Evolutionary conservation across 2,113 vertebrate genomes (phyloP), one percentile per base, ranked within the genome.

Genomic region (Piprites chloris): DNA sequence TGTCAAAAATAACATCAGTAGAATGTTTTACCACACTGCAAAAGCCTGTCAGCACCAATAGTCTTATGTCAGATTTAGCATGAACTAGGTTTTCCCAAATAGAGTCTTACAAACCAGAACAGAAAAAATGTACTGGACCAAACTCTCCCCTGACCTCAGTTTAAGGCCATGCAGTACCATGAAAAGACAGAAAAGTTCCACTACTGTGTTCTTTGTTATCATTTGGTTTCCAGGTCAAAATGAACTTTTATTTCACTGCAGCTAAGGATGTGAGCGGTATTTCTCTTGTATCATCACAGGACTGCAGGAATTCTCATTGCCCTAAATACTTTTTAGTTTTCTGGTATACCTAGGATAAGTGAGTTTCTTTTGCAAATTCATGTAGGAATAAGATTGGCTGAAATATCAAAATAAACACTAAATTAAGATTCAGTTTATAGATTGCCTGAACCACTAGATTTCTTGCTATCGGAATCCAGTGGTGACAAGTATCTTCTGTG

Each of bases 11-110:
- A 84, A 81, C 71, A 68, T 28, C 27, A 44, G 22, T 14, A 89
- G 56, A 85, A 52, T 49, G 8, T 79, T 89, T 87, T 72, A 49
- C 66, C 41, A 58, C 37, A 37, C 66, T 94, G 94, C 84, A 94
- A 94, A 96, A 95, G 81, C 66, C 77, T 58, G 69, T 94, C 87
- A 65, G 5, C 58, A 72, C 49, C 58, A n/a, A 49, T 42, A 75
- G 79, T 91, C 94, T 95, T 84, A 61, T 81, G 56, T 72, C 74
- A 73, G 19, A 61, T 94, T 91, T 91, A 95, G 72, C 73, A 77
- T 67, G 41, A 89, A 26, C 49, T 82, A 56, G 0, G 73, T 91
- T 94, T 95, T 96, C 75, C 91, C 89, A 35, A 87, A 76, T 32
- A 27, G 47, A 85, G 12, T 82, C 62, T 82, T 87, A 85, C 37